phyloP scores from a whole-genome alignment of 2,113 vertebrate genomes.

The Phrynosoma blainvillii region DNA sequence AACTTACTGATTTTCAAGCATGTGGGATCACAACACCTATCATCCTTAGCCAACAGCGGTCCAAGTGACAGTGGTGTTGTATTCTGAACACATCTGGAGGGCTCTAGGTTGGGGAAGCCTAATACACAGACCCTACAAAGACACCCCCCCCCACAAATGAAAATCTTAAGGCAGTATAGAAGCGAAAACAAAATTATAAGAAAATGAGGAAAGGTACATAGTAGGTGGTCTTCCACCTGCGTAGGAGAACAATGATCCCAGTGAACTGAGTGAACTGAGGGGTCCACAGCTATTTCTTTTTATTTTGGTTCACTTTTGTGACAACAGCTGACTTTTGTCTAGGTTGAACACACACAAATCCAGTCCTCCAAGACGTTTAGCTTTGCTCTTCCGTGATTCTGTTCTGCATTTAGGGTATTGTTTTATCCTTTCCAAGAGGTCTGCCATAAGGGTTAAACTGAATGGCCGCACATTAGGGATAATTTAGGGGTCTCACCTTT shows the following conservation, averaged over 20 bases:
- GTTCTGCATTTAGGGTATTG: slow-evolving; percentile 32
- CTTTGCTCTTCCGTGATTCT: slow-evolving; percentile 27
- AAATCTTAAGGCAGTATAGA: too few species aligned
- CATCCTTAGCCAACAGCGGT: not conserved
- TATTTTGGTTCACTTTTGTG: not conserved
- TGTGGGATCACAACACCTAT: not conserved
- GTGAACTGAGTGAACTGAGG: slow-evolving; percentile 42
- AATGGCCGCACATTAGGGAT: slow-evolving; percentile 67
- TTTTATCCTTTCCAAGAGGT: slow-evolving; percentile 47
- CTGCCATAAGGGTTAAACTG: slow-evolving; percentile 62
- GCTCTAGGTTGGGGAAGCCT: not conserved
- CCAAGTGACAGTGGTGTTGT: not conserved
- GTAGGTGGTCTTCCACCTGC: slow-evolving; percentile 48
- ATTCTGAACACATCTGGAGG: too few species aligned
- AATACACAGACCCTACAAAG: not conserved
- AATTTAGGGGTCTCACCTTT: slow-evolving; percentile 62
- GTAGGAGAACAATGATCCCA: slow-evolving; percentile 37
- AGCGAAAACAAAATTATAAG: too few species aligned
- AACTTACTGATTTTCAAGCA: too few species aligned
- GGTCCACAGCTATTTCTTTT: not conserved
- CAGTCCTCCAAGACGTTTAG: accelerated
- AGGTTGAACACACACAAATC: not conserved
- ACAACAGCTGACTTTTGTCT: slow-evolving; percentile 47
- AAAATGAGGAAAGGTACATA: not conserved
- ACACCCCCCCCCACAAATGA: too few species aligned